A percentile compares a stretch with the other conserved stretches of the same genome.
These are phyloP conservation scores for Sabatieria punctata DNA, from an alignment of 2,888 invertebrate genomes.

Conservation along the genomic window DNA sequence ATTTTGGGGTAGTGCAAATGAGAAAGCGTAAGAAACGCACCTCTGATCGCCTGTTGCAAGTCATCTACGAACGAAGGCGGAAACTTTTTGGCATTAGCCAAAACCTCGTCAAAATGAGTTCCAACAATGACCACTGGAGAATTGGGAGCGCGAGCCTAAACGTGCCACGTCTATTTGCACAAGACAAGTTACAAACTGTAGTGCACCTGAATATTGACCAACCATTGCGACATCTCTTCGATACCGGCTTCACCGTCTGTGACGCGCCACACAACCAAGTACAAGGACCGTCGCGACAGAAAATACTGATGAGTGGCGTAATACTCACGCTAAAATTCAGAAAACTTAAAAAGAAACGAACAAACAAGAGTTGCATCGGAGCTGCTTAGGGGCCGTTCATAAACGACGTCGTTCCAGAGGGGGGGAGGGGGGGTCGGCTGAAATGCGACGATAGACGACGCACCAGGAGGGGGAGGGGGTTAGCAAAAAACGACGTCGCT, in stretches of 20 bases:
- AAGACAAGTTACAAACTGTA: conserved; percentile 5
- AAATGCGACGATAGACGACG: too few species aligned
- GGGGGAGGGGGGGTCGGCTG: too few species aligned
- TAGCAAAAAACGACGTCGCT: not conserved
- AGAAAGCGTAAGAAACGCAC: conserved; percentile 37
- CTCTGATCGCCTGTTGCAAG: conserved; percentile 67
- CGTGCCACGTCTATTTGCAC: too few species aligned
- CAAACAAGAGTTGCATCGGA: too few species aligned
- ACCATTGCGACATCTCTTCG: conserved; percentile 77
- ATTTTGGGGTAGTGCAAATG: too few species aligned
- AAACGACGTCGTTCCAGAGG: too few species aligned
- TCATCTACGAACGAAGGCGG: conserved; percentile 48
- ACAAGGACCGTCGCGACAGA: conserved; percentile 77
- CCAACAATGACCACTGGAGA: conserved; percentile 90
- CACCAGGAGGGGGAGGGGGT: too few species aligned
- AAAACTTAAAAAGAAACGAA: not conserved
- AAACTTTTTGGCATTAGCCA: conserved; percentile 47
- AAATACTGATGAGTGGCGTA: conserved; percentile 98
- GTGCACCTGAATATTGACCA: conserved; percentile 67
- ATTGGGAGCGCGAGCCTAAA: conserved; percentile 75
- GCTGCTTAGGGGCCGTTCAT: too few species aligned
- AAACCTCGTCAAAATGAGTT: conserved; percentile 66
- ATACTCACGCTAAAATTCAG: conserved; percentile 51
- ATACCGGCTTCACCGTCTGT: conserved; percentile 77
- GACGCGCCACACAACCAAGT: conserved; percentile 84